phyloP scores from a whole-genome alignment of 2,113 vertebrate genomes.

The Clinocottus analis region DNA sequence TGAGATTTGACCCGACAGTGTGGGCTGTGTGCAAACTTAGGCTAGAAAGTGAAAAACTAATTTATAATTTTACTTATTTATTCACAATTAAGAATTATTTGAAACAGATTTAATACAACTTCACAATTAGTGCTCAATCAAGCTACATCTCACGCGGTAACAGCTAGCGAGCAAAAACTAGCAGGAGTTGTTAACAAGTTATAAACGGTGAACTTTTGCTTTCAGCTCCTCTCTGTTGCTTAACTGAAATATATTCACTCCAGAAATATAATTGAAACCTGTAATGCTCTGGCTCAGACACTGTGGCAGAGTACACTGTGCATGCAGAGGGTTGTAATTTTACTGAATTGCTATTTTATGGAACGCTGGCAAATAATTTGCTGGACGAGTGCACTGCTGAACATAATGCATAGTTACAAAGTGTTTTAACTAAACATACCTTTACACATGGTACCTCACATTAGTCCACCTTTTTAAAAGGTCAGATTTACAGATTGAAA shows the following conservation, averaged over 20 bases:
- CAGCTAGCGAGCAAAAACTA: no score
- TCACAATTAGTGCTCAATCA: no score
- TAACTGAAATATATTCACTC: neutral
- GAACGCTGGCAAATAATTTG: neutral
- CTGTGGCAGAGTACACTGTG: neutral
- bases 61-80: no score
- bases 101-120: no score
- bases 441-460: neutral
- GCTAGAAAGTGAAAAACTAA: neutral
- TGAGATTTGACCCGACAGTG: neutral
- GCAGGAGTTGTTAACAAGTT: no score
- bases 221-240: neutral
- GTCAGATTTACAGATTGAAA: neutral
- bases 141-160: no score
- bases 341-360: neutral
- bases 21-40: neutral
- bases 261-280: neutral
- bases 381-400: neutral
- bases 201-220: neutral
- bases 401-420: neutral
- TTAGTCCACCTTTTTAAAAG: neutral
- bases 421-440: neutral
- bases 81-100: no score
- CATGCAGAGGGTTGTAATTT: neutral
- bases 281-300: neutral